phyloP scores from a whole-genome alignment of 2,797 vertebrate species.

The Tapera naevia region DNA sequence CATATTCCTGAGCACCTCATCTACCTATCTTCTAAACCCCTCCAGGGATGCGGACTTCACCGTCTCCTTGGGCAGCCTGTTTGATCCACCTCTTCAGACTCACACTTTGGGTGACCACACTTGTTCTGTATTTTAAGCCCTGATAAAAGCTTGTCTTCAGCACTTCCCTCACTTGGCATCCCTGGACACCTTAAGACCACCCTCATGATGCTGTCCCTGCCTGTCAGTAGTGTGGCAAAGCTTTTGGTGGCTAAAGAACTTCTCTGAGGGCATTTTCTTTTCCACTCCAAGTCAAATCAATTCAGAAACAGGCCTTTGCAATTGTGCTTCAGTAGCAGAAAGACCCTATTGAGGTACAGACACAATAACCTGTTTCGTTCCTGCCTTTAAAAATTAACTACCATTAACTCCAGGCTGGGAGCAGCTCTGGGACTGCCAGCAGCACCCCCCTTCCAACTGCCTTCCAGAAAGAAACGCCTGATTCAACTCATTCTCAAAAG shows the following conservation, averaged over 20 bases:
- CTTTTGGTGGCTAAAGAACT: neutral
- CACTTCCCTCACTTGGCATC: neutral
- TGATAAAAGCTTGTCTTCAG: neutral
- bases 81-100: neutral
- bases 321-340: conserved; percentile 40
- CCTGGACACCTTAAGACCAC: neutral
- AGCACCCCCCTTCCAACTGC: conserved; percentile 41
- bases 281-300: conserved; percentile 18
- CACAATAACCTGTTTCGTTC: conserved; percentile 39
- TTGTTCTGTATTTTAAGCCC: neutral
- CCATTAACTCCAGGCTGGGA: conserved; percentile 49
- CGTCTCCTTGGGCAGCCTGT: too few species aligned
- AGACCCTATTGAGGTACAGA: conserved; percentile 46
- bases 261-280: neutral
- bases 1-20: too few species aligned
- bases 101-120: neutral
- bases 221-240: neutral
- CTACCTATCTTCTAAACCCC: too few species aligned
- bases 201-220: neutral
- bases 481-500: conserved; percentile 53
- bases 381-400: conserved; percentile 70
- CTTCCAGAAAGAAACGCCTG: conserved; percentile 51
- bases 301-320: conserved; percentile 25
- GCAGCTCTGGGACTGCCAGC: conserved; percentile 40
- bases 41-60: too few species aligned